Base-by-base conservation (phyloP, 2,888 invertebrate species). In the Cyrtodaria siliqua region DNA sequence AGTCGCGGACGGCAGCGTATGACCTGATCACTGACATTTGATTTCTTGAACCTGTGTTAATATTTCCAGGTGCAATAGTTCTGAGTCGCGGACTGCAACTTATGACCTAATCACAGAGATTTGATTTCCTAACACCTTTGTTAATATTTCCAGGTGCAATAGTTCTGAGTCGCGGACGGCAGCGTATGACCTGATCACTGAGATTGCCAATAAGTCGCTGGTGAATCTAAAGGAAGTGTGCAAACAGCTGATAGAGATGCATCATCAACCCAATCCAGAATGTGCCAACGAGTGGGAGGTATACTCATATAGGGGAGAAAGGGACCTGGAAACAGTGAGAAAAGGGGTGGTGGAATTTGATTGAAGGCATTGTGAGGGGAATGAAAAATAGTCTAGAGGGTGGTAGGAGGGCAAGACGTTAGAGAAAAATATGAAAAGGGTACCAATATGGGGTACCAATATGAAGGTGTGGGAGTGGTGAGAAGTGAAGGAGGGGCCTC, bases 211-310 rank as follows among this genome's bases (percentile, higher is more conserved):
- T 44, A 88, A 89, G 20, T 92, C 90, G 68, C 70, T 86, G 16
- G 77, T 87, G 38, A 93, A 93, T 76, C 86, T 93, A 66, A 82
- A 83, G 42, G 84, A 86, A 33, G 89, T 93, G n/a, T 91, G 90
- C 50, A 82, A 86, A 38, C 90, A 93, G 70, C 86, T 94, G 6
- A 85, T 93, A 24, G 78, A 89, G 47, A 92, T 93, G 89, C 94
- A 94, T 82, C 94, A 94, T 83, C 87, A 87, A 64, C 87, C 89
- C 33, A 92, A 93, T 68, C 88, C 91, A 18, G 93, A 93, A 44
- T 86, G 91, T 78, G 91, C 92, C 26, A 93, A 92, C 72, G 93
- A 93, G 83, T 94, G 93, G 93, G 93, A 94, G 90, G 93, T 93
- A 84, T 73, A 83, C 18, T n/a, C 20, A 8, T n/a, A n/a, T n/a